Conservation (phyloP, 2,888 invertebrate species). For the Ochropleura leucogaster region DNA sequence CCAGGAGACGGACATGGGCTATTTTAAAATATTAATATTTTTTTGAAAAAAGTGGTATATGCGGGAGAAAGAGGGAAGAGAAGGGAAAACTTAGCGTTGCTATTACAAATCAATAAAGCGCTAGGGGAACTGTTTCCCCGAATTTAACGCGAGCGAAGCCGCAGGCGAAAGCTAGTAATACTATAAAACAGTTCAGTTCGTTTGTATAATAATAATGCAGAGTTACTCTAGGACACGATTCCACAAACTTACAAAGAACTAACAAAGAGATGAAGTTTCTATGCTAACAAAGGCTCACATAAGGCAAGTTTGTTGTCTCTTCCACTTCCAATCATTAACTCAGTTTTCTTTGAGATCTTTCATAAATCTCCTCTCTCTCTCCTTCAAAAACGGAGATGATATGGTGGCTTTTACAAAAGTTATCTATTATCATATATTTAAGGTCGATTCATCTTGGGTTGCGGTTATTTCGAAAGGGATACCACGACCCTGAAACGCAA, state of each 20-base stretch:
- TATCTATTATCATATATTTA: neutral
- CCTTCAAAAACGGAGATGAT: neutral
- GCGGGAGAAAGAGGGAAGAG: no score
- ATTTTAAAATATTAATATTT: no score
- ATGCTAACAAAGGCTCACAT: neutral
- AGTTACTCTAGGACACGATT: neutral
- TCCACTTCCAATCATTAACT: neutral
- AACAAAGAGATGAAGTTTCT: neutral
- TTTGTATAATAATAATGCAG: neutral
- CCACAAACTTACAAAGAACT: neutral
- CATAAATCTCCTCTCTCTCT: no score
- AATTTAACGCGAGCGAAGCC: no score
- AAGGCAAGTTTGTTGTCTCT: neutral
- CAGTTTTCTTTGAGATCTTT: neutral
- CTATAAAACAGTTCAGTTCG: neutral
- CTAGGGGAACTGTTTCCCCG: no score
- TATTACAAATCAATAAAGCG: no score
- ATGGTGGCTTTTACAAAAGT: neutral
- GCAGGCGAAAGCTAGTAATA: no score
- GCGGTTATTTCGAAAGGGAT: no score
- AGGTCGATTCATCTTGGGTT: neutral
- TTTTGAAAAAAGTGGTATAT: no score
- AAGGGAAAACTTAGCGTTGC: no score
- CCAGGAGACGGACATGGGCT: no score
- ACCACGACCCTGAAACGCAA: no score